Percentiles rank a stretch among this genome's conserved stretches.
Conservation (phyloP, 2,888 invertebrate genomes). For the Eupithecia tripunctaria region DNA sequence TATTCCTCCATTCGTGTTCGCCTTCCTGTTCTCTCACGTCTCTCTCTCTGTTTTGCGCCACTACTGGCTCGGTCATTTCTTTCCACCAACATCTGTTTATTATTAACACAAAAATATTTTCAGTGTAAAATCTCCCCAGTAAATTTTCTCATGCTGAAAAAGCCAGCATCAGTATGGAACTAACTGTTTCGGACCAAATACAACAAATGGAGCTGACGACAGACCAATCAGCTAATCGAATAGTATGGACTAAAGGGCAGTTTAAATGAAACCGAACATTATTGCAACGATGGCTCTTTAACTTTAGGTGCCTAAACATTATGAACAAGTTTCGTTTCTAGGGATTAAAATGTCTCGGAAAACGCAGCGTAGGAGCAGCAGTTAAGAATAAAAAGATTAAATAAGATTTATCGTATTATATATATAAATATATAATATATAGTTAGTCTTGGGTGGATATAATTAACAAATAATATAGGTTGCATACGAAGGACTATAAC, state of each 20-base stretch:
- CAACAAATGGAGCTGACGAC: constrained; percentile 3
- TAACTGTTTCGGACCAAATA: not conserved
- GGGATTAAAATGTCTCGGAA: not conserved
- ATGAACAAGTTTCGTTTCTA: not conserved
- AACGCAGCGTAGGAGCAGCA: not conserved
- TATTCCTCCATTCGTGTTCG: not conserved
- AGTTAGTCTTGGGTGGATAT: too few relatives aligned
- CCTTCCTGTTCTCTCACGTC: not conserved
- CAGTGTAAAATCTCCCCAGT: not conserved
- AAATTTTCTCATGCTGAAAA: not conserved
- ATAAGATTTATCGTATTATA: not conserved
- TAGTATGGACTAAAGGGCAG: not conserved
- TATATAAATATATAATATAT: too few relatives aligned
- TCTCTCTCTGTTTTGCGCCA: not conserved
- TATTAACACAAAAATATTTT: not conserved
- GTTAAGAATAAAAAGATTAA: too few relatives aligned
- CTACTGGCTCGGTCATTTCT: not conserved
- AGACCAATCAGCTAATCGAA: constrained; percentile 23
- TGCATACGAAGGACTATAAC: not conserved
- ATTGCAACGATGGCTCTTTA: not conserved
- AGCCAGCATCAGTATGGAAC: not conserved
- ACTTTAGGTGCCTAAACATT: not conserved
- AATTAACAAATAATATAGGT: too few relatives aligned
- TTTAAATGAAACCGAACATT: not conserved
- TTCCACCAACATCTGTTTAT: not conserved